These are phyloP conservation scores for Pollachius pollachius DNA, from an alignment of 2,113 vertebrate genomes.

Conservation along the genomic window DNA sequence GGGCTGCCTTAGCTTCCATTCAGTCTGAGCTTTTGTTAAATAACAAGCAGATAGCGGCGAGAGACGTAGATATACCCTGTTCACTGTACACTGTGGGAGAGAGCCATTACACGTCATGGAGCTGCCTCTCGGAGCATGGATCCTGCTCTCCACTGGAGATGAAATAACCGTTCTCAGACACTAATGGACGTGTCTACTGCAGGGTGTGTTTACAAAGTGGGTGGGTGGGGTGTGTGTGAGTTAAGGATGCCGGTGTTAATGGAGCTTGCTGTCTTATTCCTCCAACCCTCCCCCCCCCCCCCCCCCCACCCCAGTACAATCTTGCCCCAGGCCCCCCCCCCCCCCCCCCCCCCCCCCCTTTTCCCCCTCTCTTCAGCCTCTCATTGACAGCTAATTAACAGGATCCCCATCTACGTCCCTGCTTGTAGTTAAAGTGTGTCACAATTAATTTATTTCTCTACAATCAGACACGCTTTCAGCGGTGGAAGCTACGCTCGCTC, in stretches of 20 bases:
- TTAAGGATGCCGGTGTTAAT: conserved; percentile 49
- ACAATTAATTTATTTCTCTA: conserved; percentile 48
- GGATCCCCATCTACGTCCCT: conserved; percentile 45
- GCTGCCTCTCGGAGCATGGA: no score
- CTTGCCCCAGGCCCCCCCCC: no score
- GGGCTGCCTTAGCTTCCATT: no score
- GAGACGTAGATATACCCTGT: no score
- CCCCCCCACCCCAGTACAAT: conserved; percentile 5
- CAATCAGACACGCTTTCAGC: conserved; percentile 28
- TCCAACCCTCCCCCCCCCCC: not conserved
- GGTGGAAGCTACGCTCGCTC: conserved; percentile 1
- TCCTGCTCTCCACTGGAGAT: no score
- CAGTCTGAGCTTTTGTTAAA: no score
- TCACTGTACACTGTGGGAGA: conserved; percentile 19
- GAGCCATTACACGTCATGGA: conserved; percentile 7
- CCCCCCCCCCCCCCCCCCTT: no score
- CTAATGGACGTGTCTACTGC: no score
- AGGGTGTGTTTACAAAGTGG: no score
- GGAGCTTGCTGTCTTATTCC: conserved; percentile 31
- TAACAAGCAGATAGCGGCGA: no score
- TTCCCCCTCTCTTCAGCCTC: conserved; percentile 33
- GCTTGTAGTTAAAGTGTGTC: conserved; percentile 50
- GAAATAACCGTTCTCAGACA: no score
- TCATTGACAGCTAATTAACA: conserved; percentile 64
- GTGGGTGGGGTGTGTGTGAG: conserved; percentile 42